A percentile compares a stretch with the other conserved stretches of the same genome.
These are phyloP conservation scores for Jacana jacana DNA, from an alignment of 2,113 vertebrate species.

Conservation along the genomic window DNA sequence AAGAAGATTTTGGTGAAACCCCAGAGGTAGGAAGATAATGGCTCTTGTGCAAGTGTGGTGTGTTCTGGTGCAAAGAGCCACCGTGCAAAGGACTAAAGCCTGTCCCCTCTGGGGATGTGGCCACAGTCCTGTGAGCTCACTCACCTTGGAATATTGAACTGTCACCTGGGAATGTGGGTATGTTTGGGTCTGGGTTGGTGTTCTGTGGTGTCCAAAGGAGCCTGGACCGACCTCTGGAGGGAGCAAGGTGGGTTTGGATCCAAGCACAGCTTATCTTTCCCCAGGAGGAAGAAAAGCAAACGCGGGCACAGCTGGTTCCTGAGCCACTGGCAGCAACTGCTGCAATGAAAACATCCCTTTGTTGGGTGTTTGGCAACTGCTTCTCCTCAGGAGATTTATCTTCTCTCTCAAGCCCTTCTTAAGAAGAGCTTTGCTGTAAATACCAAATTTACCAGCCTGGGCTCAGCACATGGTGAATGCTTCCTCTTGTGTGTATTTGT, in stretches of 20 bases:
- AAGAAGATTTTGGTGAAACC: background rate
- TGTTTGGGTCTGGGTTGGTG: background rate
- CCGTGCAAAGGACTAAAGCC: too few species aligned
- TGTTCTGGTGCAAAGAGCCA: background rate
- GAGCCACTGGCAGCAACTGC: background rate
- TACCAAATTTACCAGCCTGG: background rate
- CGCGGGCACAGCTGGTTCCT: background rate
- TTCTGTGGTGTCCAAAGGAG: too few species aligned
- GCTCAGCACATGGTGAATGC: background rate
- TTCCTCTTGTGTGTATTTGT: background rate
- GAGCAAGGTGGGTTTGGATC: background rate
- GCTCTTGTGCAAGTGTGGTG: accelerated
- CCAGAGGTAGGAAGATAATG: background rate
- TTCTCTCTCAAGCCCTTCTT: background rate
- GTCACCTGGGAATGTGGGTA: accelerated
- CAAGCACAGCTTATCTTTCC: background rate
- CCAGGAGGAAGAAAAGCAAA: too few species aligned
- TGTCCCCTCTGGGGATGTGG: accelerated
- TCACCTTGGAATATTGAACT: accelerated
- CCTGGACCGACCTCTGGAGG: accelerated
- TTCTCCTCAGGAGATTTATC: background rate
- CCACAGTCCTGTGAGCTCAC: accelerated
- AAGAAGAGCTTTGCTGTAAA: constrained; percentile 22
- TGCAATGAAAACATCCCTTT: background rate
- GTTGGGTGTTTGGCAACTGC: background rate